Evolutionary conservation across 1,140 invertebrate species (phyloP).

Genomic region (Ladona fulva): DNA sequence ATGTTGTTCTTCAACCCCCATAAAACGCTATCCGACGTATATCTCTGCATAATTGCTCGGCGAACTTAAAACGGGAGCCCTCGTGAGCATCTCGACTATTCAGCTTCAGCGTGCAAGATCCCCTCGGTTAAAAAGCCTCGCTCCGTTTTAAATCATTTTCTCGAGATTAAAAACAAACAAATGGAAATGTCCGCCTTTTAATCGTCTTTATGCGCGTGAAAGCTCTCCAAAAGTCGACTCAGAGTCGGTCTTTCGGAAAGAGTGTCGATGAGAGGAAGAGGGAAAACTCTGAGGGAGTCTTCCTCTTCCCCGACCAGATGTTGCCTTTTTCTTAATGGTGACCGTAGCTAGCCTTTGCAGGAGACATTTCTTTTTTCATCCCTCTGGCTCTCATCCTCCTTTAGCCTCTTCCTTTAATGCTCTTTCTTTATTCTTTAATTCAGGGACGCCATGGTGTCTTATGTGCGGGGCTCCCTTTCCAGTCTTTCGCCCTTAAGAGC

Average conservation of each 20-base stretch:
- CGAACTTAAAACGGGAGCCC: too few relatives aligned
- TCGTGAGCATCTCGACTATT: too few relatives aligned
- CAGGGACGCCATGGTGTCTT: too few relatives aligned
- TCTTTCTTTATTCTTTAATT: too few relatives aligned
- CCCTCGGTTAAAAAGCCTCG: too few relatives aligned
- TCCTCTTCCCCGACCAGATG: neutral
- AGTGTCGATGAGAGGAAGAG: neutral
- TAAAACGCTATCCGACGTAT: too few relatives aligned
- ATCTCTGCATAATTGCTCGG: too few relatives aligned
- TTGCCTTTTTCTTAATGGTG: slow-evolving; percentile 5
- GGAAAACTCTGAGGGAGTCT: neutral
- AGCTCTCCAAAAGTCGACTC: neutral
- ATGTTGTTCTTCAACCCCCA: too few relatives aligned
- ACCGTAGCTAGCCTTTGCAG: neutral
- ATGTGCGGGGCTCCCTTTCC: too few relatives aligned
- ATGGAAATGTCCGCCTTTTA: neutral
- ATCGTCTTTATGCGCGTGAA: neutral
- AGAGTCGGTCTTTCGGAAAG: neutral
- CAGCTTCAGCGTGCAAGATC: too few relatives aligned
- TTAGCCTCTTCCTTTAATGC: neutral
- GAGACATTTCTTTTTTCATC: neutral
- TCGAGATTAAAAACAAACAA: neutral
- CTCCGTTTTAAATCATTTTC: neutral
- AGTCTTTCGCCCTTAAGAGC: too few relatives aligned
- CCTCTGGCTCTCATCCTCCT: neutral